Evolutionary conservation across 2,113 vertebrate genomes (phyloP).

Genomic region (Jaculus jaculus): DNA sequence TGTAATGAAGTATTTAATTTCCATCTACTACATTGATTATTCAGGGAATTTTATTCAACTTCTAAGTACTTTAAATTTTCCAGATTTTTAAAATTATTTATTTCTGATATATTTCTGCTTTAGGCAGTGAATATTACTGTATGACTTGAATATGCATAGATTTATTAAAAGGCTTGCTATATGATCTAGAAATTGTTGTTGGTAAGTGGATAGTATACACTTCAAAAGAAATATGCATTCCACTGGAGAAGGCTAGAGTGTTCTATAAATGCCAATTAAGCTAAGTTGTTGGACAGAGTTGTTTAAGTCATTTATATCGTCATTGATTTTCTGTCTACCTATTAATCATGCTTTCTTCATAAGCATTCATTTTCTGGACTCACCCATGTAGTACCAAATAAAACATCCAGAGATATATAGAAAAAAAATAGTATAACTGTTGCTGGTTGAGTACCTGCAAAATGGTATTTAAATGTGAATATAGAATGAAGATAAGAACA

Average conservation of each 20-base stretch:
- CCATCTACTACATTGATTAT: not conserved
- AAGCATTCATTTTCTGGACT: not conserved
- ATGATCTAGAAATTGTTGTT: not conserved
- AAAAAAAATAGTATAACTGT: not conserved
- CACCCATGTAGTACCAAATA: not conserved
- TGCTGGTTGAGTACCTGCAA: not conserved
- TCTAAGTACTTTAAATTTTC: slow-evolving; percentile 9
- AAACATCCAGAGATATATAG: slow-evolving; percentile 3
- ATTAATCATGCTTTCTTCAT: slow-evolving; percentile 24
- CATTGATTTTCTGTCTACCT: slow-evolving; percentile 40
- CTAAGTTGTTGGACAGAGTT: not conserved
- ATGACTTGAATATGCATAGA: not conserved
- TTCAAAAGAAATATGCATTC: slow-evolving; percentile 27
- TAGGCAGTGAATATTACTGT: not conserved
- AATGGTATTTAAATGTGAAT: not conserved
- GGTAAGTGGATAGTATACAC: not conserved
- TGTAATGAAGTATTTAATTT: not conserved
- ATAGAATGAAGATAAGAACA: not conserved
- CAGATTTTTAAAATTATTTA: not conserved
- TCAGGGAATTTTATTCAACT: not conserved
- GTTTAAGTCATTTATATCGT: not conserved
- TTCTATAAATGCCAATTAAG: slow-evolving; percentile 25
- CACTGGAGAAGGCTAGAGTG: not conserved
- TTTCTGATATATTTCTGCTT: no score
- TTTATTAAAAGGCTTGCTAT: not conserved